Evolutionary conservation across 2,888 invertebrate species (phyloP), one percentile per base, ranked within the genome.

Genomic region (Sepioteuthis lessoniana): DNA sequence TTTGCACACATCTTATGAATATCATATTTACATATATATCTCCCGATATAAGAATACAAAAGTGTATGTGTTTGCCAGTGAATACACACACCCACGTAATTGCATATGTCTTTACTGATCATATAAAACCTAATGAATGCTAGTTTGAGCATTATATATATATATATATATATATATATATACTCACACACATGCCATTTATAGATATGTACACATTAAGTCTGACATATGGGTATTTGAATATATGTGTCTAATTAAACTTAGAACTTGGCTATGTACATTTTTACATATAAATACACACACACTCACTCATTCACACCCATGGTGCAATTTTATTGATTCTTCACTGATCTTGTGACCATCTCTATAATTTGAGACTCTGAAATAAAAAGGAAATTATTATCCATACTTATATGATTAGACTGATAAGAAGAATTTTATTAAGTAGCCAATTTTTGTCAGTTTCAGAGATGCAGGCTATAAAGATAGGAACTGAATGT

Each of bases 311-410:
- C 35, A 35, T 7, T 28, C 37, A 46, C 31, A 31, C 31, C 3
- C 16, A n/a, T n/a, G 76, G 10, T 16, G 13, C n/a, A 13, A 76
- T n/a, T 76, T 76, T n/a, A 76, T 76, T n/a, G 76, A n/a, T 76
- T n/a, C 31, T 76, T 76, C 16, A 5, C n/a, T n/a, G n/a, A 76
- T 76, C 76, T 76, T 31, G 25, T 55, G 25, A 55, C 25, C 7
- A 21, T 55, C 76, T 28, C 28, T 25, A 60, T 60, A 76, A 76
- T 76, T 76, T 76, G 10, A n/a, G n/a, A 76, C 16, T 60, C 31
- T n/a, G 76, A 76, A 76, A 76, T 76, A 16, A 76, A 76, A n/a
- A n/a, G 76, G 76, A 76, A 76, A 76, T 76, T n/a, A 76, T 76
- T n/a, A n/a, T 76, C n/a, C 31, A 76, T 76, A 76, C 76, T 76